Evolutionary conservation across 2,113 vertebrate genomes (phyloP).

Genomic region (Melanotaenia duboulayi): DNA sequence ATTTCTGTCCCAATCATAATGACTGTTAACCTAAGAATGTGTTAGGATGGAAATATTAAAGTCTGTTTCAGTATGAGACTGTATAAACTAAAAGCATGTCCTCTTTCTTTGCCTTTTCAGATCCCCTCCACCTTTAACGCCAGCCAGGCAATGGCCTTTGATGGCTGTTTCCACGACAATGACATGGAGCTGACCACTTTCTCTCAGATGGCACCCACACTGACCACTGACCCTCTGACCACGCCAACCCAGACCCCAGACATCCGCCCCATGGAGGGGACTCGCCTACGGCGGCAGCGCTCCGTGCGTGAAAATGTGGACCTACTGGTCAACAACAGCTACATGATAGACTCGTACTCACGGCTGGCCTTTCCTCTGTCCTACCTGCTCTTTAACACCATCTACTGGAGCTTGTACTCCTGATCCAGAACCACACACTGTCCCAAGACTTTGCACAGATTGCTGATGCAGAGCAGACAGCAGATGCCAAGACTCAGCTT

Average conservation of each 20-base stretch:
- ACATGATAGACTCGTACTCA: conserved; percentile 92
- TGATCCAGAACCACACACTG: conserved; percentile 53
- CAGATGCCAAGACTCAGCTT: neutral
- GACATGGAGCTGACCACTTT: conserved; percentile 84
- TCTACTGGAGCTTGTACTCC: conserved; percentile 93
- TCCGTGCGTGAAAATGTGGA: conserved; percentile 84
- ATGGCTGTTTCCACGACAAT: conserved; percentile 89
- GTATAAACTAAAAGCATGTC: neutral
- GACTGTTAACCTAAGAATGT: too few species aligned
- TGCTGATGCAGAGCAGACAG: neutral
- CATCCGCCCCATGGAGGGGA: conserved; percentile 57
- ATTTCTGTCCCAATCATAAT: too few species aligned
- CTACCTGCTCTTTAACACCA: conserved; percentile 92
- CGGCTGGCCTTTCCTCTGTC: conserved; percentile 89
- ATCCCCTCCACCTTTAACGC: conserved; percentile 86
- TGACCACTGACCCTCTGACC: conserved; percentile 59
- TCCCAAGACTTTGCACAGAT: neutral
- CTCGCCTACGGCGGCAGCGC: conserved; percentile 82
- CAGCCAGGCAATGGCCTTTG: conserved; percentile 91
- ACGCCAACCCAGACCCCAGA: conserved; percentile 49
- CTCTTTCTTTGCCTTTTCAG: conserved; percentile 66
- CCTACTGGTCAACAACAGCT: conserved; percentile 90
- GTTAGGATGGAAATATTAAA: neutral
- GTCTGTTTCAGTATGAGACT: neutral
- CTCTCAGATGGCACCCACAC: conserved; percentile 41